Percentiles rank a stretch among this genome's conserved stretches.
Conservation (phyloP, 2,113 vertebrate species). For the Oplegnathus fasciatus region DNA sequence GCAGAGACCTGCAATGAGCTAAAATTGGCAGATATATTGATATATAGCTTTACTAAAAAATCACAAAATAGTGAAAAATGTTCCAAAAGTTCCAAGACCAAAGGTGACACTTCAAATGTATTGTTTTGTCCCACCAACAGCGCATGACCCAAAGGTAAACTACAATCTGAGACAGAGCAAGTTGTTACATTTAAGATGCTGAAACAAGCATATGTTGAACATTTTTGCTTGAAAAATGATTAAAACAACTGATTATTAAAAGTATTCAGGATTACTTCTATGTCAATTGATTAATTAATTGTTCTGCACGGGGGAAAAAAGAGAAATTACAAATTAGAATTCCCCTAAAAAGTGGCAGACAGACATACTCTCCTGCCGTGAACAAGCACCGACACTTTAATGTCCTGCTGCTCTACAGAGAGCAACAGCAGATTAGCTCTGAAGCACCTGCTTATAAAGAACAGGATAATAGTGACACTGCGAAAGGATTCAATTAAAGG, state of each 20-base stretch:
- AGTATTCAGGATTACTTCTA: neutral
- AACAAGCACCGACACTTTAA: neutral
- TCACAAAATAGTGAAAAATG: neutral
- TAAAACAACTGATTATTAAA: neutral
- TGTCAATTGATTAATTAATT: neutral
- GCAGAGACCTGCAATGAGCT: neutral
- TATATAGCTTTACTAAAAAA: neutral
- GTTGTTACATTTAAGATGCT: too few species aligned
- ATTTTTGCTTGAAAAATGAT: neutral
- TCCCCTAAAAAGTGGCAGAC: neutral
- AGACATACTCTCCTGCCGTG: neutral
- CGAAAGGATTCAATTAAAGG: constrained; percentile 55
- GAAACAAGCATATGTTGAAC: neutral
- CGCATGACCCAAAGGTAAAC: neutral
- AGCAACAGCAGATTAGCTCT: constrained; percentile 15
- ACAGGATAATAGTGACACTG: constrained; percentile 12
- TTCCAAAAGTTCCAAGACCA: neutral
- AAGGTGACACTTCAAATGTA: neutral
- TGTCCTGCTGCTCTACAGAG: neutral
- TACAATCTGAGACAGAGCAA: neutral
- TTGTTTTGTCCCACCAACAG: neutral
- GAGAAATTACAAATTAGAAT: neutral
- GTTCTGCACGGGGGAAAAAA: neutral
- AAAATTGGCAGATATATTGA: neutral
- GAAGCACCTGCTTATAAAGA: constrained; percentile 11